Base-by-base conservation (phyloP, 1,140 invertebrate species). In the Ceratitis capitata region DNA sequence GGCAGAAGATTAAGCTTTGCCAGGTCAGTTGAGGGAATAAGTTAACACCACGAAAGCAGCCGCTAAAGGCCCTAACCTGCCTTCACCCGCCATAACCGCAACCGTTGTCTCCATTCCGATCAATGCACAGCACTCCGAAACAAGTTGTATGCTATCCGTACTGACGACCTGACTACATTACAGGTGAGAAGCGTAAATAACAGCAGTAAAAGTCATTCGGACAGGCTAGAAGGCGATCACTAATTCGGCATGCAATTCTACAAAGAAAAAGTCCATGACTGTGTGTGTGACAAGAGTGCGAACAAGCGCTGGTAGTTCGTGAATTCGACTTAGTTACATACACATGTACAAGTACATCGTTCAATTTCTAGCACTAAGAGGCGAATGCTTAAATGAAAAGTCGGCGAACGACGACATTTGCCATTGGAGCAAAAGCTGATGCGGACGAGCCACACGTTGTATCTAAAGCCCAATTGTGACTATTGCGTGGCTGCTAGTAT, bases 101-200 rank as follows among this genome's bases (percentile, higher is more conserved):
- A 10, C 35, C 35, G 64, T 19, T 14, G 9, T 10, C 39, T 9
- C 6, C 35, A 45, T 45, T 19, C 23, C 26, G 35, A 45, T 78
- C 69, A 16, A 78, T 39, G n/a, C 14, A 45, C 69, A 78, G 39
- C 61, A 14, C 29, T 14, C 35, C 19, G 23, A 6, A 78, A 45
- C 69, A 23, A 78, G n/a, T 78, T 78, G 69, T 23, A 39, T 39
- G 7, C 7, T 29, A 23, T 23, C 23, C 51, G 51, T 32, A 47
- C 45, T 78, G n/a, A 29, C 39, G 69, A 78, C 39, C 39, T 78
- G 69, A 32, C 42, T 39, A 39, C n/a, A n/a, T 78, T 78, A 78
- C 69, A 78, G 69, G 69, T 78, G 69, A 78, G 69, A 78, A 78
- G 69, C 69, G 69, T 78, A 45, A 78, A 78, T 78, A 78, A 78